Conservation (phyloP, 2,888 invertebrate species). For the Tinea semifulvella region DNA sequence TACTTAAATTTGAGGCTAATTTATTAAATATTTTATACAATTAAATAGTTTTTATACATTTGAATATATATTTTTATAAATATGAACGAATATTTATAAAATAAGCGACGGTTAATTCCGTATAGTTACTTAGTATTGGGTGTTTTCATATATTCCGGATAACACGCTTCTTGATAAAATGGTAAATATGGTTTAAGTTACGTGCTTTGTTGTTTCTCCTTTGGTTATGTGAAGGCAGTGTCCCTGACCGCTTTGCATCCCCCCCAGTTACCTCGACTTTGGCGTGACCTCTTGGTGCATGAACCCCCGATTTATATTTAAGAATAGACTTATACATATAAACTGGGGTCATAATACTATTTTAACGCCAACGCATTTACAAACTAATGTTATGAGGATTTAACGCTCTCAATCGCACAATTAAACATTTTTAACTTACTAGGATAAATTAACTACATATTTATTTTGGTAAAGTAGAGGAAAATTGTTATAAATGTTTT, state of each 20-base stretch:
- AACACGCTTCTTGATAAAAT: slow-evolving; percentile 13
- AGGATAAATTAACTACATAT: too few species aligned
- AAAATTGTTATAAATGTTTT: too few species aligned
- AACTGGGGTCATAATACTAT: too few species aligned
- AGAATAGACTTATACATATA: slow-evolving; percentile 23
- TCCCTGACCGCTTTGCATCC: slow-evolving; percentile 67
- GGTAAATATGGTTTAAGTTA: slow-evolving; percentile 27
- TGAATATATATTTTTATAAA: not conserved
- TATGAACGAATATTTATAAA: too few species aligned
- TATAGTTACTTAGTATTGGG: slow-evolving; percentile 13
- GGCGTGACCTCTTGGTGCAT: slow-evolving; percentile 69
- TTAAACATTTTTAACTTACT: too few species aligned
- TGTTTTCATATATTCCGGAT: slow-evolving; percentile 14
- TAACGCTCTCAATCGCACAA: too few species aligned
- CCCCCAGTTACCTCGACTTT: slow-evolving; percentile 45
- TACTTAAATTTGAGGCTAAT: too few species aligned
- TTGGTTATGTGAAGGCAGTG: slow-evolving; percentile 66
- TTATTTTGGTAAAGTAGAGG: too few species aligned
- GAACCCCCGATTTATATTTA: slow-evolving; percentile 43
- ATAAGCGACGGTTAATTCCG: not conserved
- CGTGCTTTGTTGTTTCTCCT: slow-evolving; percentile 47
- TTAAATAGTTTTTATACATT: not conserved
- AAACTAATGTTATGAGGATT: too few species aligned
- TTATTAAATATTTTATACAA: too few species aligned
- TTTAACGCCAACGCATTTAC: too few species aligned